Evolutionary conservation across 2,888 invertebrate genomes (phyloP), one percentile per base, ranked within the genome.

Genomic region (Bembecia ichneumoniformis): DNA sequence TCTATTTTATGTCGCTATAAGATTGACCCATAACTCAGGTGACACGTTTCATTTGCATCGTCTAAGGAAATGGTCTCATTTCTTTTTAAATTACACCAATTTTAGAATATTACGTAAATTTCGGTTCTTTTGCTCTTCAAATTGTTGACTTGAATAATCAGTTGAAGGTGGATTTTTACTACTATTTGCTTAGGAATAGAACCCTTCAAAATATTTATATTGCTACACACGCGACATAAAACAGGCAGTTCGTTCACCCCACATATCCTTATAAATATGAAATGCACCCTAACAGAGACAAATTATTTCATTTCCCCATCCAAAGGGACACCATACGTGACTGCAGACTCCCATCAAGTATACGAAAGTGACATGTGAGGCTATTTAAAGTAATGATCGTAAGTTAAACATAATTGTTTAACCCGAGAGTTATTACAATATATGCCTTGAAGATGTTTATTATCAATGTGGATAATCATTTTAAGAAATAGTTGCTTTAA

Each of bases 231-330:
- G 64, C 57, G 44, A 15, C 44, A 44, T 44, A 62, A 59, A 58
- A 59, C 63, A 51, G 47, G 36, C 49, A 65, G 80, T 73, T 79
- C 81, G 60, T 80, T 83, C 78, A 82, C 77, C 84, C 74, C 73
- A 59, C 46, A 34, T 20, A 28, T 46, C 57, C 59, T 60, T 69
- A 68, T 67, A 77, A 79, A 83, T 86, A 84, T 82, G 82, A 82
- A 82, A 84, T 84, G 82, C 86, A 84, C 87, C 86, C 86, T 77
- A 66, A 69, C 74, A 68, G 73, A 82, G 87, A 86, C 84, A 86
- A 86, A 87, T 87, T 82, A 83, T 86, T 87, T 87, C 86, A 87
- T 86, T 86, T 87, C 84, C 86, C 77, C 71, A 64, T 63, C 73
- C 74, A 69, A 74, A 75, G 75, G 81, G 80, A 78, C 73, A 67